Base-by-base conservation (phyloP, 2,888 invertebrate species). In the Myopa tessellatipennis region DNA sequence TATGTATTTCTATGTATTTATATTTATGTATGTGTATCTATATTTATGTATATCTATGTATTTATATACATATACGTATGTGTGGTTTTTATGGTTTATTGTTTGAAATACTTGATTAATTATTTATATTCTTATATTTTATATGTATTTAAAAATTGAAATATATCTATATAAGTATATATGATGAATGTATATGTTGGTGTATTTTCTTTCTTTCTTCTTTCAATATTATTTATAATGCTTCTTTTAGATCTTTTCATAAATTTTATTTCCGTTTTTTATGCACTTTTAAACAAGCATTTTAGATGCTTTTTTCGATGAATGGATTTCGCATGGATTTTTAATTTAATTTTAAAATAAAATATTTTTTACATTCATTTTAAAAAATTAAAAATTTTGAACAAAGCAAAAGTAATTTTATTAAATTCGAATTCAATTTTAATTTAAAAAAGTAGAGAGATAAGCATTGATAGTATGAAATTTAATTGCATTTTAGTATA, bases 201-300 rank as follows among this genome's bases (percentile, higher is more conserved):
- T 45, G 45, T 45, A 10, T 45, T 45, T 10, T 45, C 45, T 18
- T 60, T 60, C n/a, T 60, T 4, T 18, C 26, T 3, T 18, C 4
- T 63, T 36, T 10, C 14, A 34, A 10, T 10, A 45, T 45, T n/a
- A 18, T 4, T 63, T 63, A 63, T 36, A 34, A 26, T 14, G 2
- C 3, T 63, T 63, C 12, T 26, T 8, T 61, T 34, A 4, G n/a
- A 34, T 36, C 5, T 63, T 7, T 4, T 63, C n/a, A 4, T 26
- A 26, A 26, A 26, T 63, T 63, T 63, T 63, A 8, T 67, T 67
- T 67, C 10, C 5, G 52, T 18, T 12, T 69, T 69, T 69, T 52
- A 18, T 34, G 12, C 26, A 63, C 1, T 34, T 26, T 45, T 3
- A 1, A 45, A 45, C 45, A 45, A 58, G 1, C 18, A 58, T 58